Evolutionary conservation across 2,888 invertebrate species (phyloP), one percentile per base, ranked within the genome.

Genomic region (Bedellia somnulentella): DNA sequence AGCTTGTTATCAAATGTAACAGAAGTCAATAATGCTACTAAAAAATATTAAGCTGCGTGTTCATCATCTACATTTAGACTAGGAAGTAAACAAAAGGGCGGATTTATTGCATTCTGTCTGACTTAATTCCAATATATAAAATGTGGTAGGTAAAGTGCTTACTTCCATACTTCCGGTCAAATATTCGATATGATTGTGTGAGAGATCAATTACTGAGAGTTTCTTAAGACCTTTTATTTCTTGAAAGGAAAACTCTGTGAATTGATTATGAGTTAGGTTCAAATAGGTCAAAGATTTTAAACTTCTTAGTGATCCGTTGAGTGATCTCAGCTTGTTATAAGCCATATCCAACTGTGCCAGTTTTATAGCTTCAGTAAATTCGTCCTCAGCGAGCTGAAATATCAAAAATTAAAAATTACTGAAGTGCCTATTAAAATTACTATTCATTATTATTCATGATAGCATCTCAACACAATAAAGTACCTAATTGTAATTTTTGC

Each of bases 191-290:
- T 78, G 80, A 54, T 91, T 92, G 50, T 83, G 79, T 2, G 89
- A 89, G 14, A 91, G 67, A 60, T 90, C 90, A 32, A 91, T 79
- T 10, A 82, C 77, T 27, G 80, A 80, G n/a, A 92, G 61, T 37
- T 80, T 79, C 39, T 81, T 80, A 34, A 91, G 58, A 0, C 89
- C 89, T 33, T 84, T 83, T 26, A 91, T 81, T 56, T 91, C 88
- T 52, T 86, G 83, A 47, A 91, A 79, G 0, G 89, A 89, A 62
- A 92, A 91, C 46, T 89, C 87, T 1, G 79, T 76, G 33, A 91
- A 75, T 22, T 79, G 73, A 52, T 92, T 92, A 50, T 84, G 83
- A 0, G 89, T 87, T 36, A 92, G 68, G 60, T 90, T 90, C 24
- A 88, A 76, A 39, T 79, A 81, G 38, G 80, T 78, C 13, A 92